phyloP scores from a whole-genome alignment of 2,113 vertebrate genomes.

The Lynx canadensis region DNA sequence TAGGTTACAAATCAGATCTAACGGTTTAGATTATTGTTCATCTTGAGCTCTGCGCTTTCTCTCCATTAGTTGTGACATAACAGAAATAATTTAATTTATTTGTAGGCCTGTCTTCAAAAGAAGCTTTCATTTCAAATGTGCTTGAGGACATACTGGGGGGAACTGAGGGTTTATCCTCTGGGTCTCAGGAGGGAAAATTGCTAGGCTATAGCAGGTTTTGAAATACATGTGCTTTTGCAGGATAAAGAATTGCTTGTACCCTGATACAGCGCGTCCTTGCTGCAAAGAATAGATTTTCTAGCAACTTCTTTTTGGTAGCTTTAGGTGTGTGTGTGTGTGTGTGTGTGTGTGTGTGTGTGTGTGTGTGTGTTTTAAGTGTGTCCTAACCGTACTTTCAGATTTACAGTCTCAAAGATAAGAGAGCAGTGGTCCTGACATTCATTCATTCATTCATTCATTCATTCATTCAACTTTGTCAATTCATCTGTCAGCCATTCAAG shows the following conservation, averaged over 20 bases:
- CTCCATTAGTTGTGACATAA: conserved; percentile 69
- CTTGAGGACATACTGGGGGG: neutral
- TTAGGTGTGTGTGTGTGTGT: neutral
- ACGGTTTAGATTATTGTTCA: conserved; percentile 72
- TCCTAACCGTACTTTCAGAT: neutral
- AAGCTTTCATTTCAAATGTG: conserved; percentile 70
- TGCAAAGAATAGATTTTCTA: neutral
- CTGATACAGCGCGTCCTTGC: neutral
- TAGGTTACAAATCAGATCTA: conserved; percentile 76
- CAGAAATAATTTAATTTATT: conserved; percentile 83
- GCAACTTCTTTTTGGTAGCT: neutral
- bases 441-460: neutral
- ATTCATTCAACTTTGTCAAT: neutral
- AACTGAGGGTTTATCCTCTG: neutral
- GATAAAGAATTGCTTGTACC: neutral
- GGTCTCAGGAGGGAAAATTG: neutral
- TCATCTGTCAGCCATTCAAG: neutral
- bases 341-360: too few relatives aligned
- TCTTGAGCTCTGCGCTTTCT: conserved; percentile 68
- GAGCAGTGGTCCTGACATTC: neutral
- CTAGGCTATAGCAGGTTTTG: neutral
- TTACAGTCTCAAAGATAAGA: neutral
- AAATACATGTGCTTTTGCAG: neutral
- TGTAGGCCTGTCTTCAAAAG: conserved; percentile 68
- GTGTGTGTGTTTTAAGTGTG: neutral